These are phyloP conservation scores for Drosophila neonasuta DNA, from an alignment of 2,888 invertebrate species.

Conservation along the genomic window DNA sequence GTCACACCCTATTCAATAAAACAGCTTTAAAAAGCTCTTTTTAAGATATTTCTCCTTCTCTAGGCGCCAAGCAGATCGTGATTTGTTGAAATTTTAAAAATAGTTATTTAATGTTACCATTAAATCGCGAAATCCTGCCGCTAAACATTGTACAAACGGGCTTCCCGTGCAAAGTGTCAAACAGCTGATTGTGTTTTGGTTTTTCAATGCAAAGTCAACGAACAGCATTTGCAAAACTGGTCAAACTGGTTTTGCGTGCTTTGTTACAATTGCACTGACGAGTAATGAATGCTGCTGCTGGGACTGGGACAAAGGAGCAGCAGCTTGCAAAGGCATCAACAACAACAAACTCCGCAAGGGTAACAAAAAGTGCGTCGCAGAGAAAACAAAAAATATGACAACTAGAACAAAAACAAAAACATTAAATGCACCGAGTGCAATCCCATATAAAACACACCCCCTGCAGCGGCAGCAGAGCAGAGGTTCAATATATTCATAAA, in stretches of 20 bases:
- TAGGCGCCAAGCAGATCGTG: background rate
- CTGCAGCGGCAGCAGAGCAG: slow-evolving; percentile 20
- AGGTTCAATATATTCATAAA: slow-evolving; percentile 31
- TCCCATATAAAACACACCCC: slow-evolving; percentile 34
- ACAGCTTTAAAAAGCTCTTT: no score
- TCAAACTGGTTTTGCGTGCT: slow-evolving; percentile 47
- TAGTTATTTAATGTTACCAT: background rate
- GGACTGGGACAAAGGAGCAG: slow-evolving; percentile 32
- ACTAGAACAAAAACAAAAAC: slow-evolving; percentile 13
- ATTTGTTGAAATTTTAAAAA: background rate
- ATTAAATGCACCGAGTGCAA: slow-evolving; percentile 27
- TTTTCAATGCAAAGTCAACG: slow-evolving; percentile 12
- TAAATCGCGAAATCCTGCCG: background rate
- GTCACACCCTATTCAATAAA: no score
- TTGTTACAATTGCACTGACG: slow-evolving; percentile 26
- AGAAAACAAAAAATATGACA: slow-evolving; percentile 9
- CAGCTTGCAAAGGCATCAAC: slow-evolving; percentile 1
- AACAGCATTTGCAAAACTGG: slow-evolving; percentile 40
- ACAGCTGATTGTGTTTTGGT: slow-evolving; percentile 48
- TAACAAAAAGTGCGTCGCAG: slow-evolving; percentile 29
- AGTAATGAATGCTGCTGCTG: slow-evolving; percentile 5
- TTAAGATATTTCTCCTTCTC: no score
- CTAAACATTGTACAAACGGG: background rate
- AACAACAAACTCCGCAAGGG: slow-evolving; percentile 9
- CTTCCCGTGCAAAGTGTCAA: background rate